Conservation (phyloP, 2,797 vertebrate species). For the Pseudomugil tenellus region DNA sequence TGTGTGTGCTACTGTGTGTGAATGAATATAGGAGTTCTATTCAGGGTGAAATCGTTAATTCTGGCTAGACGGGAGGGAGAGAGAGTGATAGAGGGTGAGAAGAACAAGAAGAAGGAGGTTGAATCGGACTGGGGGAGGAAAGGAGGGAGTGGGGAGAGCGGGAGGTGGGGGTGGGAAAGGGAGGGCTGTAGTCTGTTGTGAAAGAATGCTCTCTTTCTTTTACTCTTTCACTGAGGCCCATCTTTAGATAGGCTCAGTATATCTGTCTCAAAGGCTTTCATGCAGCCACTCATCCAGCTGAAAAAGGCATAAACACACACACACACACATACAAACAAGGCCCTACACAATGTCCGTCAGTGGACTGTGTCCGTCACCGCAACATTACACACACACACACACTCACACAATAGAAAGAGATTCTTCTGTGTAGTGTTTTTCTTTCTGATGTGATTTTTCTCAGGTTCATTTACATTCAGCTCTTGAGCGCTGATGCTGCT, state of each 20-base stretch:
- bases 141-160: slow-evolving; percentile 1
- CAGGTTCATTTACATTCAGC: slow-evolving; percentile 60
- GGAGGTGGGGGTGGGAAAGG: slow-evolving; percentile 11
- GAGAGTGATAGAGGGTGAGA: slow-evolving; percentile 50
- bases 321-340: slow-evolving; percentile 54
- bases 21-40: slow-evolving; percentile 63
- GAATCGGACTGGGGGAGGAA: slow-evolving; percentile 34
- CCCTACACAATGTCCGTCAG: slow-evolving; percentile 54
- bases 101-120: slow-evolving; percentile 51
- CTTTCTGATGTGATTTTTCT: slow-evolving; percentile 62
- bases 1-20: slow-evolving; percentile 26
- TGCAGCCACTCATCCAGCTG: slow-evolving; percentile 75
- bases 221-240: slow-evolving; percentile 60
- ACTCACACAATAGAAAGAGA: slow-evolving; percentile 49
- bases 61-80: slow-evolving; percentile 54
- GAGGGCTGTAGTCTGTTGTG: slow-evolving; percentile 59
- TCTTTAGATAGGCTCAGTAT: slow-evolving; percentile 75
- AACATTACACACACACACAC: slow-evolving; percentile 32
- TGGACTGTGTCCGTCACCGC: slow-evolving; percentile 42
- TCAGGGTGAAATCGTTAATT: slow-evolving; percentile 76
- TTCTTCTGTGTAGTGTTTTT: slow-evolving; percentile 59
- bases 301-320: slow-evolving; percentile 49
- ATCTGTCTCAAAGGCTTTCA: slow-evolving; percentile 79
- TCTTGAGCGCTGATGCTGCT: slow-evolving; percentile 27
- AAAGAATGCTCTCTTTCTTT: slow-evolving; percentile 74